Conservation (phyloP, 2,113 vertebrate genomes). For the Indicator indicator region DNA sequence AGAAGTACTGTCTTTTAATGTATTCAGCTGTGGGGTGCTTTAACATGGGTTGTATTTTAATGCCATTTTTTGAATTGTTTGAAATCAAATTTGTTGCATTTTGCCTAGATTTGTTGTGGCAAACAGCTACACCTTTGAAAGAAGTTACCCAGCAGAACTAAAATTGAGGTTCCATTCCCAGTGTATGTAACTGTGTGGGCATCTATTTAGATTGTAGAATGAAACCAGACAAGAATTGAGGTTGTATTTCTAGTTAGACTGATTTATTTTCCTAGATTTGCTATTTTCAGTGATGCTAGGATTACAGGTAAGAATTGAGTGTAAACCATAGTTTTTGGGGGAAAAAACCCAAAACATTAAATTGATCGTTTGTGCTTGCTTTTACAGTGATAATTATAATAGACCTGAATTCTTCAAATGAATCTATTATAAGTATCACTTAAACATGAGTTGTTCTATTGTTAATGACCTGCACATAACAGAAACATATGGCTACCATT, state of each 20-base stretch:
- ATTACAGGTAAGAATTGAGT: background rate
- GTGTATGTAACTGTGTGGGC: background rate
- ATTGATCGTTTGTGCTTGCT: background rate
- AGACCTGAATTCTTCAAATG: no score
- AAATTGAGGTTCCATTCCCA: background rate
- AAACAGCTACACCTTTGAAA: background rate
- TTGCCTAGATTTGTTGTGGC: no score
- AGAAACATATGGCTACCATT: background rate
- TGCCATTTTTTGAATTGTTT: background rate
- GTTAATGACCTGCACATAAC: background rate
- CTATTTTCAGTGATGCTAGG: background rate
- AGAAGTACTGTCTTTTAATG: background rate
- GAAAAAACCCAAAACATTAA: background rate
- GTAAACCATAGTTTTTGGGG: background rate
- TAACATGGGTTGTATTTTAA: background rate
- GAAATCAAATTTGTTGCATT: background rate
- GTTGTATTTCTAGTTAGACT: background rate
- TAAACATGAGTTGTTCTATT: background rate
- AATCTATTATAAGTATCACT: background rate
- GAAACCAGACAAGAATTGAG: background rate
- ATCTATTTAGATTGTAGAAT: background rate
- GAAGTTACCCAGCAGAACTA: background rate
- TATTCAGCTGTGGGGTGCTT: background rate
- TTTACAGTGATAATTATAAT: background rate
- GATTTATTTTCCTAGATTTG: background rate